Percentiles rank a stretch among this genome's conserved stretches.
Conservation (phyloP, 2,888 invertebrate genomes). For the Apoda limacodes region DNA sequence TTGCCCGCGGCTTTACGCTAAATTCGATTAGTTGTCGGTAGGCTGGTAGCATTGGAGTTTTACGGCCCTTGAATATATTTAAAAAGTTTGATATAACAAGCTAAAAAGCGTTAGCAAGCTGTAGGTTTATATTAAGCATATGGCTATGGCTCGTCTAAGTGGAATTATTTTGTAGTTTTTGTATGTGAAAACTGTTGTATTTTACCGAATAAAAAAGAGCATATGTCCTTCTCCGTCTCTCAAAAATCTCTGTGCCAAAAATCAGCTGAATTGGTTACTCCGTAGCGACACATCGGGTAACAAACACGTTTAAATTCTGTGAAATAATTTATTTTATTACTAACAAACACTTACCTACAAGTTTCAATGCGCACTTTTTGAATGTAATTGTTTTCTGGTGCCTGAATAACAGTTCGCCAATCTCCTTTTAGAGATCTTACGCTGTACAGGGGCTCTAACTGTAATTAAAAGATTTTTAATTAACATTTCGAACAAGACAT, state of each 20-base stretch:
- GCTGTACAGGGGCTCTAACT: conserved; percentile 47
- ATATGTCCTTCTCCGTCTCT: neutral
- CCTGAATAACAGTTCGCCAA: conserved; percentile 45
- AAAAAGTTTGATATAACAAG: no score
- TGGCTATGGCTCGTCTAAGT: no score
- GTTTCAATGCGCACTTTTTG: conserved; percentile 46
- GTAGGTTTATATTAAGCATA: no score
- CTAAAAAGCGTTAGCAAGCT: no score
- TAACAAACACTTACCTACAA: conserved; percentile 36
- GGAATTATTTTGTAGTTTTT: no score
- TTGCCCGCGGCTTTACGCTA: no score
- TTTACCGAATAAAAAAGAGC: neutral
- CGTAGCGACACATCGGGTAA: neutral
- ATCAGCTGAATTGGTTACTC: no score
- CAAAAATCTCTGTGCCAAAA: neutral
- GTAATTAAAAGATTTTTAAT: conserved; percentile 25
- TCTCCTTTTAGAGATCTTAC: conserved; percentile 33
- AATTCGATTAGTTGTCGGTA: no score
- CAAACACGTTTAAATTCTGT: neutral
- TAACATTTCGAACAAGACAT: no score
- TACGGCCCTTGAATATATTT: no score
- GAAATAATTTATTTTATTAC: neutral
- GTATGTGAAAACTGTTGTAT: neutral
- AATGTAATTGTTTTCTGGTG: conserved; percentile 40
- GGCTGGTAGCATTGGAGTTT: no score